Evolutionary conservation across 2,888 invertebrate genomes (phyloP).

Genomic region (Neocrepidodera transversa): DNA sequence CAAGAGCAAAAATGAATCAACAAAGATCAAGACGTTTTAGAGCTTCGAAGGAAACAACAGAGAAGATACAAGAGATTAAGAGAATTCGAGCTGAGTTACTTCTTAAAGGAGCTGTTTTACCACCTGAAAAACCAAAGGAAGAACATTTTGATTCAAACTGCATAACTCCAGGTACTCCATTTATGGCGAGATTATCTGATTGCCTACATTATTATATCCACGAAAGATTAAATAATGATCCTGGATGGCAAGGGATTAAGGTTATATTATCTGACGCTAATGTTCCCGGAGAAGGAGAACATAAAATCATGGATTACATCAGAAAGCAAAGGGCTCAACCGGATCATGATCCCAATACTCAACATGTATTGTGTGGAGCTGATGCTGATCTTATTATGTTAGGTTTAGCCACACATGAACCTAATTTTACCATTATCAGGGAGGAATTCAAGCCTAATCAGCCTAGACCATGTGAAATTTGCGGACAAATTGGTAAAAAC

Average conservation of each 20-base stretch:
- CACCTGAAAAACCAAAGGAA: constrained; percentile 87
- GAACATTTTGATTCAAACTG: constrained; percentile 99
- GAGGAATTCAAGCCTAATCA: constrained; percentile 99
- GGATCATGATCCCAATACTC: constrained; percentile 97
- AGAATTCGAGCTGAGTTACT: constrained; percentile 78
- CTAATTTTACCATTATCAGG: constrained; percentile 97
- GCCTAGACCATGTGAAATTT: constrained; percentile 94
- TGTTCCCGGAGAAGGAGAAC: constrained; percentile 86
- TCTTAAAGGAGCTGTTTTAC: constrained; percentile 74
- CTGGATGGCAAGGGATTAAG: constrained; percentile 94
- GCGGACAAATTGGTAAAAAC: constrained; percentile 75
- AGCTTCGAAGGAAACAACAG: constrained; percentile 92
- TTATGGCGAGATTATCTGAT: constrained; percentile 90
- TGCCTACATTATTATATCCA: constrained; percentile 89
- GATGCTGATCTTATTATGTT: constrained; percentile 99
- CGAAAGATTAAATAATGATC: constrained; percentile 87
- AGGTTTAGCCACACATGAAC: constrained; percentile 97
- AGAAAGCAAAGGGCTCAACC: constrained; percentile 93
- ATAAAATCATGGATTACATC: constrained; percentile 98
- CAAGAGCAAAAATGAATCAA: constrained; percentile 99
- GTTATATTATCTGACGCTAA: constrained; percentile 96
- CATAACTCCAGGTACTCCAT: constrained; percentile 99
- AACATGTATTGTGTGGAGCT: constrained; percentile 97
- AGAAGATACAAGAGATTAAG: constrained; percentile 86
- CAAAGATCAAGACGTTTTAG: constrained; percentile 92